These are phyloP conservation scores for Heteractis magnifica DNA, from an alignment of 92 coral and sea anemone species.

Conservation along the genomic window DNA sequence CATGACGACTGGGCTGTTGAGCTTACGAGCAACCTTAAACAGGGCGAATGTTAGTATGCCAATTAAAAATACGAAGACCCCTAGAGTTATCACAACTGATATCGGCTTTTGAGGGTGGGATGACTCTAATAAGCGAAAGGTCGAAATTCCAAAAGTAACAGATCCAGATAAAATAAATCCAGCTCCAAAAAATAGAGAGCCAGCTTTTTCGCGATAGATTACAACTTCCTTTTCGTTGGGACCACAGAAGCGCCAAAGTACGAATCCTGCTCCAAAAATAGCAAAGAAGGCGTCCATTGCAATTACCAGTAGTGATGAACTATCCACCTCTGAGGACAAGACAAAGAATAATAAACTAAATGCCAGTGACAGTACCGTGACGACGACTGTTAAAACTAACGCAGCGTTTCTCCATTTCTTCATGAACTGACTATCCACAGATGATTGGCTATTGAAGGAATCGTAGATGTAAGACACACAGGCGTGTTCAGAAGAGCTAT, in stretches of 20 bases:
- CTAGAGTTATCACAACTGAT: background rate
- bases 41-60: background rate
- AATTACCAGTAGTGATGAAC: background rate
- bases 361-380: background rate
- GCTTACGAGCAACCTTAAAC: background rate
- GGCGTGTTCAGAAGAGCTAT: background rate
- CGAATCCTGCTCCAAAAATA: background rate
- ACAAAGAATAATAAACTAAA: background rate
- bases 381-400: background rate
- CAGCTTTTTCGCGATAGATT: background rate
- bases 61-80: background rate
- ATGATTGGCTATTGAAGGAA: background rate
- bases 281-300: background rate
- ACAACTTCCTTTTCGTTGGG: background rate
- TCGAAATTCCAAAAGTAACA: background rate
- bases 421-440: background rate
- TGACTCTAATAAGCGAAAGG: background rate
- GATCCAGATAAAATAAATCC: background rate
- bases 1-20: background rate
- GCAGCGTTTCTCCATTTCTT: background rate
- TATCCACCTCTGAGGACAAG: background rate
- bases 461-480: constrained; percentile 2
- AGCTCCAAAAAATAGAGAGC: background rate
- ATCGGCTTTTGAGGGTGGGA: background rate
- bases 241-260: background rate